phyloP scores from a whole-genome alignment of 2,797 vertebrate genomes.

The Ispidina picta region DNA sequence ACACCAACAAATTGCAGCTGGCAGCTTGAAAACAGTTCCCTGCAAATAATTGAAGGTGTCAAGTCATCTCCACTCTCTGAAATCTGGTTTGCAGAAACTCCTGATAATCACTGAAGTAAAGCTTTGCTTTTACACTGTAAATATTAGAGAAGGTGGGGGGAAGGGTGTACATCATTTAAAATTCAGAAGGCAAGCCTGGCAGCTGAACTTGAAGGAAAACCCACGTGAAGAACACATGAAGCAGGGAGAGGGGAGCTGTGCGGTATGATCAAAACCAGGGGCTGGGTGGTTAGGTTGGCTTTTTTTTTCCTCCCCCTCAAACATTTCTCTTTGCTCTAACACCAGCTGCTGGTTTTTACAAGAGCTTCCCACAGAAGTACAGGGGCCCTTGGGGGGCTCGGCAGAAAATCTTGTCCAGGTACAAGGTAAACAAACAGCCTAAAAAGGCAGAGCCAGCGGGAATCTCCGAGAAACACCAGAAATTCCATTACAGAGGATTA shows the following conservation, averaged over 20 bases:
- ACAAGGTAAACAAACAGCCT: conserved; percentile 16
- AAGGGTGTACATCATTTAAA: background rate
- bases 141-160: conserved; percentile 19
- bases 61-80: background rate
- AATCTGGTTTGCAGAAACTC: conserved; percentile 35
- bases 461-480: background rate
- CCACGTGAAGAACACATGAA: background rate
- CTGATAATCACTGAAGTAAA: background rate
- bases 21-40: background rate
- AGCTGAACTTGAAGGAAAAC: background rate
- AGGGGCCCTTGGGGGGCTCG: fast-evolving
- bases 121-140: conserved; percentile 39
- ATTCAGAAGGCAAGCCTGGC: conserved; percentile 9
- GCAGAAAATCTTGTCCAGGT: background rate
- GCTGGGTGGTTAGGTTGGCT: background rate
- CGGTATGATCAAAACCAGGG: background rate
- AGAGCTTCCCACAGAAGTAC: background rate
- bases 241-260: background rate
- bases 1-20: background rate
- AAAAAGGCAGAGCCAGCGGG: background rate
- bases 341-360: background rate
- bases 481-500: background rate
- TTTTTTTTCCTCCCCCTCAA: background rate
- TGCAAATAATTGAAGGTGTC: conserved; percentile 63
- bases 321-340: background rate